phyloP scores from a whole-genome alignment of 1,140 invertebrate genomes.

The Globodera ellingtonae region DNA sequence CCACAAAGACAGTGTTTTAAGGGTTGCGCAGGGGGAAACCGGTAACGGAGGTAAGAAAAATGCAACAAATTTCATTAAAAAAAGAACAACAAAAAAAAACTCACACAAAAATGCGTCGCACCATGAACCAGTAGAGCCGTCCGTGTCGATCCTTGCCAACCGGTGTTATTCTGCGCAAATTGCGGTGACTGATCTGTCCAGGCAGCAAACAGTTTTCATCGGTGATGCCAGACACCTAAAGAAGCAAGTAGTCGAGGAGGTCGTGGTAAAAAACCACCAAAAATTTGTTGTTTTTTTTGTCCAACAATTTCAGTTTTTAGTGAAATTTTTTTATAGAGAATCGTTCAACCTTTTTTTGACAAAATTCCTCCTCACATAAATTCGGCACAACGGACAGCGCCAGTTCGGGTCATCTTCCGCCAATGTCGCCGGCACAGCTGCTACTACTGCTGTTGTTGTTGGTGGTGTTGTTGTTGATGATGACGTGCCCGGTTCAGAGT shows the following conservation, averaged over 20 bases:
- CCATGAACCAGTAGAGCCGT: slow-evolving; percentile 53
- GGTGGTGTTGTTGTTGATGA: no score
- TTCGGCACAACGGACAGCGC: slow-evolving; percentile 41
- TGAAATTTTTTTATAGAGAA: neutral
- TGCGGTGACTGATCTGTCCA: slow-evolving; percentile 15
- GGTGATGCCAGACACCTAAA: slow-evolving; percentile 38
- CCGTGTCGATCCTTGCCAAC: slow-evolving; percentile 51
- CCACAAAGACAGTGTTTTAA: no score
- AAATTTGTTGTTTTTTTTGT: no score
- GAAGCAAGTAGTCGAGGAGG: no score
- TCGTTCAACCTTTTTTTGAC: neutral
- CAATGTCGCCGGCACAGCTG: neutral
- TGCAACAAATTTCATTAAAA: neutral
- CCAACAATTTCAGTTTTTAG: no score
- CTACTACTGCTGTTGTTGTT: neutral
- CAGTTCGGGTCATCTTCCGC: slow-evolving; percentile 19
- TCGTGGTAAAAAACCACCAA: no score
- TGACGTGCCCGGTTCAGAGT: neutral
- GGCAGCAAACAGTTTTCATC: slow-evolving; percentile 39
- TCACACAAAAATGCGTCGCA: slow-evolving; percentile 50
- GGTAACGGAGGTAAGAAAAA: no score
- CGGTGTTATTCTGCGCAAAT: slow-evolving; percentile 27
- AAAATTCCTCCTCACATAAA: neutral
- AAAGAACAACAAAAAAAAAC: slow-evolving; percentile 28
- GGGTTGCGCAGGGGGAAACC: no score